Evolutionary conservation across 2,113 vertebrate genomes (phyloP).

Genomic region (Peromyscus maniculatus): DNA sequence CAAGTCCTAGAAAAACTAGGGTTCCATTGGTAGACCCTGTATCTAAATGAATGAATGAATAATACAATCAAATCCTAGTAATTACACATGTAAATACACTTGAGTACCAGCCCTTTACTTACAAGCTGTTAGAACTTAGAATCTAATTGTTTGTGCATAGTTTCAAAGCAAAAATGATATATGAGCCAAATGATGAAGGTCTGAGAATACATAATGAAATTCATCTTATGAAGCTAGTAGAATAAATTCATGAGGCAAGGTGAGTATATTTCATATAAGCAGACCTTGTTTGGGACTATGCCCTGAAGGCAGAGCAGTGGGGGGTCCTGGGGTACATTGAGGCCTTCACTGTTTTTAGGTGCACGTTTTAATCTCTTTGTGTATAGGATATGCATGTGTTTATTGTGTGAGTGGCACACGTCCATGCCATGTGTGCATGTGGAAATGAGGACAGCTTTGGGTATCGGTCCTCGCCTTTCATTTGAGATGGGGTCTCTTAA

Average conservation of each 20-base stretch:
- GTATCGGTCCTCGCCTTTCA: neutral
- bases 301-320: too few relatives aligned
- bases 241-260: neutral
- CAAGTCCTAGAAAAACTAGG: neutral
- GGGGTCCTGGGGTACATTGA: too few relatives aligned
- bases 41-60: neutral
- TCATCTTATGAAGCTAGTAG: too few relatives aligned
- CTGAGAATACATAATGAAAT: neutral
- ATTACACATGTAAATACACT: neutral
- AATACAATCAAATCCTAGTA: neutral
- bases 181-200: neutral
- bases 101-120: constrained; percentile 42
- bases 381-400: too few relatives aligned
- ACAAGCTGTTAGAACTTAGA: neutral
- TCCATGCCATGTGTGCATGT: too few relatives aligned
- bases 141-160: too few relatives aligned
- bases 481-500: neutral
- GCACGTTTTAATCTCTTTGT: too few relatives aligned
- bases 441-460: neutral
- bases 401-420: too few relatives aligned
- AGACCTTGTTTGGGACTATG: too few relatives aligned
- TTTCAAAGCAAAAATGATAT: too few relatives aligned
- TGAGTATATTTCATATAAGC: too few relatives aligned
- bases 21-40: neutral
- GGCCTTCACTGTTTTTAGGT: too few relatives aligned